These are phyloP conservation scores for Trematomus loennbergii DNA, from an alignment of 2,113 vertebrate genomes.

Conservation along the genomic window DNA sequence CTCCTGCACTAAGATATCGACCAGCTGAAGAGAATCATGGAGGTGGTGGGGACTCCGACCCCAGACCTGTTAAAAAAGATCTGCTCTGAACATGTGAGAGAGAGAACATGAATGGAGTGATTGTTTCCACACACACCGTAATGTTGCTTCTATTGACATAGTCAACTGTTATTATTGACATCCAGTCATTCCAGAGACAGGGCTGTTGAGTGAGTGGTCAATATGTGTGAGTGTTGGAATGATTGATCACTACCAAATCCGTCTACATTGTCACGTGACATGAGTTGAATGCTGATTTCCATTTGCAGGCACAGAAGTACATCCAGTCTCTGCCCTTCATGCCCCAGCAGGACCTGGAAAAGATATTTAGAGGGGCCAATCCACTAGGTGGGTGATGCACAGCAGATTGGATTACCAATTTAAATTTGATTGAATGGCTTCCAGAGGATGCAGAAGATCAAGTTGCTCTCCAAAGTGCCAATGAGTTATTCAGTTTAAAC, in stretches of 20 bases:
- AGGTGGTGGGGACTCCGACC: slow-evolving; percentile 95
- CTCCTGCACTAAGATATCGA: slow-evolving; percentile 88
- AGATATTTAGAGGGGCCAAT: slow-evolving; percentile 94
- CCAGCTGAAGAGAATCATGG: slow-evolving; percentile 98
- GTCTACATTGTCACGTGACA: neutral
- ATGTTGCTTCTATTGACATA: neutral
- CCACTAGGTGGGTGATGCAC: slow-evolving; percentile 88
- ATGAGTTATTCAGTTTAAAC: slow-evolving; percentile 19
- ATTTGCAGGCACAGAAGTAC: slow-evolving; percentile 94
- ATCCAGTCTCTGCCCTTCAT: slow-evolving; percentile 97
- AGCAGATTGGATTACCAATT: slow-evolving; percentile 22
- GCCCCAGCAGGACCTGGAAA: slow-evolving; percentile 96
- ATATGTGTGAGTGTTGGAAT: slow-evolving; percentile 20
- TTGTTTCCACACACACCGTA: neutral
- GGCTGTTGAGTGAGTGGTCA: slow-evolving; percentile 34
- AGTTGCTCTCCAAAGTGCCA: slow-evolving; percentile 4
- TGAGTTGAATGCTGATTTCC: slow-evolving; percentile 3
- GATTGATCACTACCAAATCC: slow-evolving; percentile 37
- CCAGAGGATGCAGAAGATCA: slow-evolving; percentile 11
- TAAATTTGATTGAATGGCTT: slow-evolving; percentile 34
- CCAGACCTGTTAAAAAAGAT: slow-evolving; percentile 96
- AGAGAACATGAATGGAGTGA: too few species aligned
- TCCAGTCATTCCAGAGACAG: slow-evolving; percentile 20
- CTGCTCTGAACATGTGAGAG: slow-evolving; percentile 93
- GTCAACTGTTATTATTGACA: slow-evolving; percentile 8